Base-by-base conservation (phyloP, 2,797 vertebrate species). In the Sciaenops ocellatus region DNA sequence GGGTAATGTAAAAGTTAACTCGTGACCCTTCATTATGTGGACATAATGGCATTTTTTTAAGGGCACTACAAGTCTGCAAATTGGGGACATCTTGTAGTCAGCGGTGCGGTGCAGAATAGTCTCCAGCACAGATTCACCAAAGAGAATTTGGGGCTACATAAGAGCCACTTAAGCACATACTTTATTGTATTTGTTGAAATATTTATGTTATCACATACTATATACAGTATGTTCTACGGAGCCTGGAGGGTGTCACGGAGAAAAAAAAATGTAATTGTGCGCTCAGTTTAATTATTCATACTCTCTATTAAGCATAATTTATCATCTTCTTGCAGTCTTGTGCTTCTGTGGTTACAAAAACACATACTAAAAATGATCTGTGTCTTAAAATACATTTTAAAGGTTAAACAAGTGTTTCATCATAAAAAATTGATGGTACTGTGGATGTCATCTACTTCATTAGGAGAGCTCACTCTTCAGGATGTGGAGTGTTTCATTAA, bases 1-100 rank as follows among this genome's bases (percentile, higher is more conserved):
- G 73, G 71, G 64, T 87, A 69, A 76, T 85, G 52, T 66, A 83
- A 90, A 89, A 86, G 75, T 78, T 81, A 80, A 76, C 81, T 68
- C 3, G 0, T 75, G 84, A 83, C 61, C 71, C 81, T 79, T 85
- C 63, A 84, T 89, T 86, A 83, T 88, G 52, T 69, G 47, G 78
- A 78, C 30, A 85, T 48, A 75, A 82, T 87, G 66, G 62, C 71
- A 42, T 70, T 38, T 83, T 79, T 84, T 78, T 76, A 73, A 85
- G 59, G 79, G 54, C 67, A 56, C 64, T 71, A 46, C 15, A 57
- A 76, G 54, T 83, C 50, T 78, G 61, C 51, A 89, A 76, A 79
- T 70, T 66, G n/a, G 50, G 69, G 51, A 18, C 70, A 62, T 74
- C 46, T 72, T 79, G 46, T 5, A 71, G 46, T 63, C 48, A 65